Evolutionary conservation across 1,140 invertebrate species (phyloP), one percentile per base, ranked within the genome.

Genomic region (Teleopsis dalmanni): DNA sequence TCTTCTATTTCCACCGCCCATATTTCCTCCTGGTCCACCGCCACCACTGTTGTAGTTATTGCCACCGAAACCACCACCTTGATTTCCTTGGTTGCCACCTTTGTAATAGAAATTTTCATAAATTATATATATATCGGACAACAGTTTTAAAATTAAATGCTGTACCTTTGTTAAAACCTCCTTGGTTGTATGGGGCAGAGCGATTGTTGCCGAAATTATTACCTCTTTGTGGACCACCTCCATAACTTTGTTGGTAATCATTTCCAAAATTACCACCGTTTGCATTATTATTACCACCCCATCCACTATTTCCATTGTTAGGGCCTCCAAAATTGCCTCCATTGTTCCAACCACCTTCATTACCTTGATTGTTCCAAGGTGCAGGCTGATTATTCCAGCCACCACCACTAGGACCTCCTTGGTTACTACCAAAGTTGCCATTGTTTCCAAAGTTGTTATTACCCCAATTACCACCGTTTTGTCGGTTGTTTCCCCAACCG

Each of bases 221-320:
- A 47, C 78, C 79, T 57, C 82, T 73, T 40, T 83, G 78, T 0
- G 82, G 82, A 2, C 84, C 83, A 25, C 83, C 83, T 2, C 82
- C 76, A 58, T 83, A 87, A 35, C 80, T 79, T 62, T 88, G 84
- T 53, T 88, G 84, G 57, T 87, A 87, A 23, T 82, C 80, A 50
- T 79, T 80, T 9, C 83, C 84, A 53, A 87, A 87, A 77, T 54
- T 75, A 40, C 75, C 71, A 14, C 75, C 72, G 41, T 74, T 71
- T n/a, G 75, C 72, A 5, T 76, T 68, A 9, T 72, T 70, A 3
- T 64, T 62, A 31, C 73, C 71, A 51, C 73, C 76, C 50, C 72
- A 73, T 21, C 65, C 53, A 34, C 74, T 71, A 9, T 60, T 60
- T 25, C 73, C 68, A 44, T 72, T 21, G 36, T 63, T 64, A 10